These are phyloP conservation scores for Drosophila flavopinicola DNA, from an alignment of 2,888 invertebrate genomes.

Conservation along the genomic window DNA sequence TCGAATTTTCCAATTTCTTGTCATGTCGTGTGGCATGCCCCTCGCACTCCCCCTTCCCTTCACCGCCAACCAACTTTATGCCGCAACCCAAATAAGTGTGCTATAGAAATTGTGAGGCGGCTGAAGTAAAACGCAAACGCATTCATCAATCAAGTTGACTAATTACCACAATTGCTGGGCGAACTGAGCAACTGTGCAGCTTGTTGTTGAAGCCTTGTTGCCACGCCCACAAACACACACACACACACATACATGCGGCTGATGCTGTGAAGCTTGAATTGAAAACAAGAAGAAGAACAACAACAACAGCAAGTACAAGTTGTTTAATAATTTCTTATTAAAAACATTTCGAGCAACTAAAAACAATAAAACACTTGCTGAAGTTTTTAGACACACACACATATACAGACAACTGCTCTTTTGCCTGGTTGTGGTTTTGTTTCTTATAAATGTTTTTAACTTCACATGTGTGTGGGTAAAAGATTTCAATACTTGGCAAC, in stretches of 20 bases:
- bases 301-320: slow-evolving; percentile 46
- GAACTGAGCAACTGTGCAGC: slow-evolving; percentile 15
- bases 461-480: slow-evolving; percentile 25
- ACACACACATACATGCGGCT: background rate
- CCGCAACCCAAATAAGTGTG: slow-evolving; percentile 55
- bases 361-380: slow-evolving; percentile 57
- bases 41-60: no score
- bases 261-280: background rate
- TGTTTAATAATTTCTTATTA: slow-evolving; percentile 76
- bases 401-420: slow-evolving; percentile 22
- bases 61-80: background rate
- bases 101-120: slow-evolving; percentile 28
- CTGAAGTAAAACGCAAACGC: slow-evolving; percentile 15
- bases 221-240: slow-evolving; percentile 13
- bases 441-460: slow-evolving; percentile 30
- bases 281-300: slow-evolving; percentile 14
- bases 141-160: slow-evolving; percentile 76
- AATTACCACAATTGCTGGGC: slow-evolving; percentile 62
- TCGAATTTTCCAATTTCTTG: slow-evolving; percentile 51
- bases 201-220: slow-evolving; percentile 13
- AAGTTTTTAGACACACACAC: slow-evolving; percentile 42
- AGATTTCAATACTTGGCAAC: slow-evolving; percentile 69
- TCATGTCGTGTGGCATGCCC: background rate
- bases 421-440: slow-evolving; percentile 43
- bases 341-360: slow-evolving; percentile 54